phyloP scores from a whole-genome alignment of 1,140 invertebrate genomes.

The Dinothrombium tinctorium region DNA sequence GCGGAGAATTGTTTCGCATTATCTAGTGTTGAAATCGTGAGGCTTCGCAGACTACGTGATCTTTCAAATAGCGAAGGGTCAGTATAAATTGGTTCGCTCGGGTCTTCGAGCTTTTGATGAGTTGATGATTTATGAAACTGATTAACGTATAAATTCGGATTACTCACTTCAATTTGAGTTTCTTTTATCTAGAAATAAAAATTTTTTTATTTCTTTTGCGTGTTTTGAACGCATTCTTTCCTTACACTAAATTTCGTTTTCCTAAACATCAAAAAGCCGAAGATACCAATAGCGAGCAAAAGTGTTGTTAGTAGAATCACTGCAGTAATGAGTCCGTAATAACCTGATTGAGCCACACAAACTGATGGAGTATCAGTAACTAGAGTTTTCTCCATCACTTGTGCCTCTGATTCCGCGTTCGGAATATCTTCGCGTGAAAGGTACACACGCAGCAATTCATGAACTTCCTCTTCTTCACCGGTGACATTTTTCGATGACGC shows the following conservation, averaged over 20 bases:
- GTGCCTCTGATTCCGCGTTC: neutral
- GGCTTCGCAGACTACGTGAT: constrained; percentile 28
- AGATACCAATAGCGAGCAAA: constrained; percentile 34
- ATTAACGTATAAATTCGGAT: constrained; percentile 1
- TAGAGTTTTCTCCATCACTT: too few relatives aligned
- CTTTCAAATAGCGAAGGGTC: constrained; percentile 70
- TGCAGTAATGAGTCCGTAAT: constrained; percentile 45
- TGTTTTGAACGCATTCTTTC: too few relatives aligned
- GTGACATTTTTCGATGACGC: neutral
- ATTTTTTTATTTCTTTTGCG: too few relatives aligned
- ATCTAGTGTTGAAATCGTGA: constrained; percentile 6
- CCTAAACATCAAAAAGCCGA: constrained; percentile 27
- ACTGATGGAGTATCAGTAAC: constrained; percentile 20
- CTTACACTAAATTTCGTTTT: constrained; percentile 9
- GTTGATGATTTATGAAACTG: neutral
- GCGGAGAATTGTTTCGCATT: too few relatives aligned
- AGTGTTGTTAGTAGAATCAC: constrained; percentile 40
- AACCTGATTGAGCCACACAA: constrained; percentile 44
- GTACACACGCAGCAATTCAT: constrained; percentile 17
- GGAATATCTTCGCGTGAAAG: constrained; percentile 17
- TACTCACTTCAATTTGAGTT: neutral
- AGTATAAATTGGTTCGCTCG: constrained; percentile 47
- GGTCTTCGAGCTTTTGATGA: constrained; percentile 50
- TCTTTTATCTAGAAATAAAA: neutral
- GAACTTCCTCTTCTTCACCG: constrained; percentile 17